Base-by-base conservation (phyloP, 1,140 invertebrate genomes). In the Brachionus manjavacas region DNA sequence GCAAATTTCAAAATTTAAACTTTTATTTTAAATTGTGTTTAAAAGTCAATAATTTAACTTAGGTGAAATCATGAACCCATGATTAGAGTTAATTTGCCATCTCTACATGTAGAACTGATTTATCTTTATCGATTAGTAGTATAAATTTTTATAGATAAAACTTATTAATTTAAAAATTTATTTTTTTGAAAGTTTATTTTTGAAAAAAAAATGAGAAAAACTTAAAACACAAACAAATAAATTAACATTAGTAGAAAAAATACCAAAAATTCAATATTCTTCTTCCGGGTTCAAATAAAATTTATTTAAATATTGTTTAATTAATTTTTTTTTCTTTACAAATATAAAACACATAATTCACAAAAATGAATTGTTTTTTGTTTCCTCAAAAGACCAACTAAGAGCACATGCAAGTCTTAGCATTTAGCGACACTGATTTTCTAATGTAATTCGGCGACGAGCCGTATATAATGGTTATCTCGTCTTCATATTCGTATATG, bases 361-460 rank as follows among this genome's bases (percentile, higher is more conserved):
- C 66, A 68, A 68, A 68, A 68, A 35, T 60, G 52, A 60, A 60
- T 20, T 60, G 16, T 23, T 23, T 35, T 66, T 16, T 28, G 7
- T 3, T 66, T 66, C 16, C 16, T 31, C 14, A 12, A 12, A 39
- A 74, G 14, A 43, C 31, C 35, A 43, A 74, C 39, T 74, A 74
- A 41, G 79, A 81, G 79, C 79, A 81, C 28, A 81, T 52, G 43
- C 79, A 81, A 20, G 28, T 64, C 31, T 81, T 81, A 25, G 79
- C 79, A 68, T 81, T 81, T 11, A 81, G 52, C 6, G 79, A 81
- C 14, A 81, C 16, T 28, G 28, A 64, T 64, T 81, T 68, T 52
- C 49, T 81, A 6, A 60, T n/a, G 35, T 81, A 81, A 35, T 64
- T 81, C n/a, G 52, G 79, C n/a, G 52, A 55, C n/a, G 79, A 43